Conservation (phyloP, 1,140 invertebrate genomes). For the Drosophila parvula region DNA sequence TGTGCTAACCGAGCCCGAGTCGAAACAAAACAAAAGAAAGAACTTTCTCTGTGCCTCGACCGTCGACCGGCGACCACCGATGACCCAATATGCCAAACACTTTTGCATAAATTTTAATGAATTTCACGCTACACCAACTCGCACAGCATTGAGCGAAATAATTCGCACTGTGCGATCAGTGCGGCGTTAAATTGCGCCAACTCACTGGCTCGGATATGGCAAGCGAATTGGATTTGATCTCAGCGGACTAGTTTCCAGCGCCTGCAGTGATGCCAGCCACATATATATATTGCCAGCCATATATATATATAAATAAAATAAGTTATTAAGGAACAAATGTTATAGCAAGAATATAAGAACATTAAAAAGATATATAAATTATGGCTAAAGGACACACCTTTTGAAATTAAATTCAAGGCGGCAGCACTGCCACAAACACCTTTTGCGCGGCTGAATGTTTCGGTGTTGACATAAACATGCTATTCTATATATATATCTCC, state of each 20-base stretch:
- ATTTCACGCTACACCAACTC: conserved; percentile 71
- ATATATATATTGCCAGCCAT: background rate
- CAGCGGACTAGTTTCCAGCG: conserved; percentile 12
- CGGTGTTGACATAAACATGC: conserved; percentile 60
- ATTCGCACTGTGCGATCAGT: conserved; percentile 67
- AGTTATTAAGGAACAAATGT: background rate
- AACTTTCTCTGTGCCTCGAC: conserved; percentile 62
- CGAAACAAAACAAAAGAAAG: conserved; percentile 66
- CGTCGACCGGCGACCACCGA: conserved; percentile 30
- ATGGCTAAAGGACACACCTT: background rate
- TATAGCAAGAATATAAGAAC: background rate
- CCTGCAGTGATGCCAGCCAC: background rate
- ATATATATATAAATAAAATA: background rate
- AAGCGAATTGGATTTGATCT: conserved; percentile 20
- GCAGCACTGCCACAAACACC: background rate
- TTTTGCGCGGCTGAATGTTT: conserved; percentile 46
- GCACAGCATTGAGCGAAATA: conserved; percentile 62
- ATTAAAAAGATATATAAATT: background rate
- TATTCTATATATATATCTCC: conserved; percentile 36
- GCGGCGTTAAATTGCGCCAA: conserved; percentile 77
- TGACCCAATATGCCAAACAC: conserved; percentile 72
- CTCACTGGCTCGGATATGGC: conserved; percentile 34
- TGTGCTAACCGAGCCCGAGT: conserved; percentile 54
- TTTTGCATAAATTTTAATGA: conserved; percentile 80
- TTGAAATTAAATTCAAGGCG: background rate